Conservation (phyloP, 1,140 invertebrate genomes). For the Drosophila ogumai region DNA sequence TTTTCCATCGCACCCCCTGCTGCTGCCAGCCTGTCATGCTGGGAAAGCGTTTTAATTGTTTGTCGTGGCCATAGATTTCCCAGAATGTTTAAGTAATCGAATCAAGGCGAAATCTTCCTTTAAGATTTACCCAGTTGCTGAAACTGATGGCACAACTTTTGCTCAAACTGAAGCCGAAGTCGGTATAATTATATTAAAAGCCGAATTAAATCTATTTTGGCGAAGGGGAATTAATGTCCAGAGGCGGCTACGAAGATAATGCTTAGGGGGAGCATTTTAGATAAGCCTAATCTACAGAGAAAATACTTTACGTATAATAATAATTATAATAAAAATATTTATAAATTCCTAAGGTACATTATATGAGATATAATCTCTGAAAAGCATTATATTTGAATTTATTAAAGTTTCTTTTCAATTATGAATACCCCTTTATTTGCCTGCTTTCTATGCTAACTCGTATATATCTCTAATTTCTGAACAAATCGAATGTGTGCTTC, state of each 20-base stretch:
- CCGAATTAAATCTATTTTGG: constrained; percentile 12
- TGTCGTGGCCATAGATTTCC: constrained; percentile 41
- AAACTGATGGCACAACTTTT: constrained; percentile 44
- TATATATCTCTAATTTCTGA: constrained; percentile 1
- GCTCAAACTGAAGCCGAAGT: constrained; percentile 5
- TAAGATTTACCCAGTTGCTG: constrained; percentile 32
- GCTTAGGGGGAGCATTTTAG: not conserved
- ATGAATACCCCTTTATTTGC: not conserved
- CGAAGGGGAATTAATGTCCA: constrained; percentile 4
- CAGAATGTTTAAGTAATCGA: constrained; percentile 53
- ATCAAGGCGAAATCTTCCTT: constrained; percentile 42
- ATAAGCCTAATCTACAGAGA: too few relatives aligned
- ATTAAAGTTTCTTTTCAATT: not conserved
- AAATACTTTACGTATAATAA: too few relatives aligned
- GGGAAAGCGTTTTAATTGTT: constrained; percentile 61
- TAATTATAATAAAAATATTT: not conserved
- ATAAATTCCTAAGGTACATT: not conserved
- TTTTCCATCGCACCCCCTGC: not conserved
- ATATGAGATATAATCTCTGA: not conserved
- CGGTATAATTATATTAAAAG: constrained; percentile 37
- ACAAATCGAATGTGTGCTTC: constrained; percentile 29
- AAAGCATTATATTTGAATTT: not conserved
- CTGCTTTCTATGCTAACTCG: too few relatives aligned
- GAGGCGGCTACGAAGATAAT: not conserved
- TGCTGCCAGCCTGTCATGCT: constrained; percentile 28